A percentile compares a stretch with the other conserved stretches of the same genome.
These are phyloP conservation scores for Rhizoglyphus robini DNA, from an alignment of 1,140 invertebrate species.

Conservation along the genomic window DNA sequence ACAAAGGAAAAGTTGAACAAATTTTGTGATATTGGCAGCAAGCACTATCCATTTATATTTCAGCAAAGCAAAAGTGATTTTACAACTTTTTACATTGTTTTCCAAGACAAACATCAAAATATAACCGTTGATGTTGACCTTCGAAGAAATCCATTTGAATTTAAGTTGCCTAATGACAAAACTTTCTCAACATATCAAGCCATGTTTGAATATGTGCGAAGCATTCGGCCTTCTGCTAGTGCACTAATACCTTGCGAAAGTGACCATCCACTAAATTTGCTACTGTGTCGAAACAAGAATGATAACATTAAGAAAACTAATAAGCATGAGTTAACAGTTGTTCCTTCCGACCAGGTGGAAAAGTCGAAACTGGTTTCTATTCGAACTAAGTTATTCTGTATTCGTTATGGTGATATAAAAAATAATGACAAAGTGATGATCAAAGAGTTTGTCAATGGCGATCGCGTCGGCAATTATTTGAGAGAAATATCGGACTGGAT, in stretches of 20 bases:
- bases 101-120: conserved; percentile 28
- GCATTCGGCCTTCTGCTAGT: conserved; percentile 24
- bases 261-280: conserved; percentile 10
- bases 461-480: not conserved
- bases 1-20: conserved; percentile 64
- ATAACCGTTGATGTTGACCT: not conserved
- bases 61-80: conserved; percentile 63
- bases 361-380: not conserved
- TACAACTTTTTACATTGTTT: conserved; percentile 49
- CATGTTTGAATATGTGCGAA: not conserved
- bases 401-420: not conserved
- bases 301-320: not conserved
- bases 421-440: conserved; percentile 11
- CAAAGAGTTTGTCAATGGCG: conserved; percentile 15
- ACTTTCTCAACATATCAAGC: not conserved
- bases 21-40: conserved; percentile 51
- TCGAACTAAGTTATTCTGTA: not conserved
- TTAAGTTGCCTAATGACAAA: not conserved
- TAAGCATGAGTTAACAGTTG: not conserved
- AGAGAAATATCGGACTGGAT: conserved; percentile 17
- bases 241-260: not conserved
- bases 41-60: conserved; percentile 55
- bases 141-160: not conserved
- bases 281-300: not conserved
- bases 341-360: not conserved